Base-by-base conservation (phyloP, 2,888 invertebrate genomes). In the Xestoiulus laeticollis region DNA sequence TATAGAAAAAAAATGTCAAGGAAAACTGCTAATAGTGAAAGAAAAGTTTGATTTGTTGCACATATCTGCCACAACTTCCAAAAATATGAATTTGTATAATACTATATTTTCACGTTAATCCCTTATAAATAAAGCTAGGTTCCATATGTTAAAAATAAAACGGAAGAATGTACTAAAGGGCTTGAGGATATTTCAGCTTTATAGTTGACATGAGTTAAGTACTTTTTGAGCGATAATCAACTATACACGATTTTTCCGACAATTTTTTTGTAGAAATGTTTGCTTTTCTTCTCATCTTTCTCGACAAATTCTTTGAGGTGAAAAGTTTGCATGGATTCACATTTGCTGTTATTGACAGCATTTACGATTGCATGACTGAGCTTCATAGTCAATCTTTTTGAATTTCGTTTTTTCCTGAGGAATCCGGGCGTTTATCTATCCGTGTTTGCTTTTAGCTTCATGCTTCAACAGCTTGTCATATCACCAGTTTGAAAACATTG, bases 301-400 rank as follows among this genome's bases (percentile, higher is more conserved):
- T 78, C 78, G 78, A 78, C 78, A 85, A 84, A 85, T 85, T 44
- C 43, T 85, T 85, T 38, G 38, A n/a, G 85, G 43, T 85, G 85
- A 19, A 85, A 85, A 38, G 38, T 38, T 43, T 44, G 44, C 85
- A 85, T 38, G 38, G 85, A 85, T 85, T 85, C 85, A 38, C 85
- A 38, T 14, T 43, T 38, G 44, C 85, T 85, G 38, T 85, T 85
- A 85, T 85, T 85, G 85, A 85, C 85, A 85, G 85, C 38, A 85
- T 43, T 85, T 85, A 12, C 22, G 85, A 43, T 26, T 26, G 85
- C 85, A 22, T 85, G 85, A 16, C 38, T 44, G 85, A 85, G 38
- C 26, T 85, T 38, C 85, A 85, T 43, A 38, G 38, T 44, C 38
- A 85, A 78, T 78, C 85, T 38, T 85, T 38, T 43, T 85, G 6